A percentile compares a stretch with the other conserved stretches of the same genome.
These are phyloP conservation scores for Alfaro cultratus DNA, from an alignment of 2,797 vertebrate genomes.

Conservation along the genomic window DNA sequence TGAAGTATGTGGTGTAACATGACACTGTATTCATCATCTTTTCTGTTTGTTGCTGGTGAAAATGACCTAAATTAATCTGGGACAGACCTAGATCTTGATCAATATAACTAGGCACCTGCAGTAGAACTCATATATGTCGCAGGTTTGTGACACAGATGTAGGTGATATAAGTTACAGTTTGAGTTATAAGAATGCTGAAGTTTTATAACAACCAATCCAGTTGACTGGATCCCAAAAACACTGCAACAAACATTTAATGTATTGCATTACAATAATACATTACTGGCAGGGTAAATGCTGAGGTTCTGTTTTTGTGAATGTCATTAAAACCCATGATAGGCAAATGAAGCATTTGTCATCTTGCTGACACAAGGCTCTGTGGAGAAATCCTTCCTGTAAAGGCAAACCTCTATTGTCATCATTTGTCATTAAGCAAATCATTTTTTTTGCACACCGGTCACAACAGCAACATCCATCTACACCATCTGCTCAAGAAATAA, in stretches of 20 bases:
- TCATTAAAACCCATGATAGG: not conserved
- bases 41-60: conserved; percentile 4
- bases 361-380: not conserved
- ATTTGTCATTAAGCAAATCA: not conserved
- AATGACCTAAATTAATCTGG: conserved; percentile 33
- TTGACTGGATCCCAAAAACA: not conserved
- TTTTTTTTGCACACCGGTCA: not conserved
- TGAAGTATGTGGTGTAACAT: not conserved
- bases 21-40: not conserved
- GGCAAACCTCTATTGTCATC: not conserved
- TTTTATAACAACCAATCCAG: not conserved
- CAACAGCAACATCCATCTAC: not conserved
- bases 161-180: not conserved
- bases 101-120: conserved; percentile 37
- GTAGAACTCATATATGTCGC: not conserved
- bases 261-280: not conserved
- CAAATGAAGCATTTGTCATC: not conserved
- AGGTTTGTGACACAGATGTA: conserved; percentile 2
- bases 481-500: not conserved
- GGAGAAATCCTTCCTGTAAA: not conserved
- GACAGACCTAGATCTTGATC: conserved; percentile 33
- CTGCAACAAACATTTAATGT: not conserved
- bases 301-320: not conserved
- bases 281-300: not conserved
- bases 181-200: not conserved